Evolutionary conservation across 2,888 invertebrate species (phyloP), one percentile per base, ranked within the genome.

Genomic region (Lithodes maja): DNA sequence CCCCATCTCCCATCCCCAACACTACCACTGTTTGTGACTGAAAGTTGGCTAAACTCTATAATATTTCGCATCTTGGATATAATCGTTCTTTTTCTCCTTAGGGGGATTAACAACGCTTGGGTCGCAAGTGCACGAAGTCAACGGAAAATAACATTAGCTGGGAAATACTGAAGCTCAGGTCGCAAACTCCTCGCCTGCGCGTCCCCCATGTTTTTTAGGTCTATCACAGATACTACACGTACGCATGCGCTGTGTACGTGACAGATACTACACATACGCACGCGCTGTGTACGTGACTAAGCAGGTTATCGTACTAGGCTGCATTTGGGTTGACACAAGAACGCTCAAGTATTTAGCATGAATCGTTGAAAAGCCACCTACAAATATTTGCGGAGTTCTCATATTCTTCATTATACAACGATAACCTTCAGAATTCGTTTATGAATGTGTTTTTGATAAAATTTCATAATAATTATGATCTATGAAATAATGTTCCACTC

Each of bases 1-100:
- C 17, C n/a, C 5, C 7, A 53, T 12, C 79, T 54, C 15, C 17
- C 33, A 12, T 68, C 3, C 81, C 61, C 54, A 49, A 69, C 86
- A 81, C 12, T 55, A 81, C 75, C 81, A 71, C 69, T 79, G 55
- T 74, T 86, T 86, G 81, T 75, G 86, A 86, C 86, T 85, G 78
- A 81, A 86, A 81, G 55, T 68, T 79, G 61, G 69, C 86, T 86
- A 71, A 5, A 86, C 33, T 50, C 85, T 85, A 80, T 80, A 79
- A 80, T 74, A 68, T 83, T 15, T 83, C 83, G 52, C 53, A 74
- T 81, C 69, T 74, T 33, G 54, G 68, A 69, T 86, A 80, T 50
- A 69, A 3, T n/a, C 17, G 1, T 71, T 71, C 17, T 12, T 71
- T 71, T n/a, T n/a, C 12, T 71, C n/a, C 17, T 71, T 71, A 15